Evolutionary conservation across 2,888 invertebrate species (phyloP), one percentile per base, ranked within the genome.

Genomic region (Acholoe squamosa): DNA sequence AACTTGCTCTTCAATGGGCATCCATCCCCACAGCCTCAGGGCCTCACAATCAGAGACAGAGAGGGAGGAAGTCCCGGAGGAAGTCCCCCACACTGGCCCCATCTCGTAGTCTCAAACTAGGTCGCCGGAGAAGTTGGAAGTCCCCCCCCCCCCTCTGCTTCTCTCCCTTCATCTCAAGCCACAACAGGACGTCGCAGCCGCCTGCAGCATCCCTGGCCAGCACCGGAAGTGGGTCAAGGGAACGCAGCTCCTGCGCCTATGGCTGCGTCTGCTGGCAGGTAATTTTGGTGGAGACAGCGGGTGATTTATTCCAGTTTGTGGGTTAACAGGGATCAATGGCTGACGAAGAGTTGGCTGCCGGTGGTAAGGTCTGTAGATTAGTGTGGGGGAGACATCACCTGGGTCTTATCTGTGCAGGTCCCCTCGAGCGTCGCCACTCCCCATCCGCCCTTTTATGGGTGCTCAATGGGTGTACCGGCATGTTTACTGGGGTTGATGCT

Each of bases 161-260:
- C 12, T n/a, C 14, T 61, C 61, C 61, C 61, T 61, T 61, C 61
- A 61, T n/a, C 61, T 3, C 3, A 3, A 61, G 5, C 61, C 61
- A 19, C 19, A 1, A 19, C 12, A n/a, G n/a, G 19, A 61, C 61
- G n/a, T 19, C 61, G 61, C 14, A 7, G 61, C 3, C 43, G 43
- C 10, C 3, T 10, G n/a, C 61, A 7, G 14, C 22, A 14, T 61
- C 61, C 61, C 61, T 61, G n/a, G 61, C 61, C 61, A 43, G 5
- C 43, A 43, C 61, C 61, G 61, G 61, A 61, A 61, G 61, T 61
- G 61, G 61, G 61, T 61, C 61, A 61, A 61, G 61, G 61, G 61
- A 61, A 61, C 61, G 61, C 61, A 19, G 61, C 12, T 19, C 61
- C 1, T 61, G 61, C 61, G 61, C 10, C 43, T 43, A 14, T n/a